Base-by-base conservation (phyloP, 2,113 vertebrate genomes). In the Loxodonta africana region DNA sequence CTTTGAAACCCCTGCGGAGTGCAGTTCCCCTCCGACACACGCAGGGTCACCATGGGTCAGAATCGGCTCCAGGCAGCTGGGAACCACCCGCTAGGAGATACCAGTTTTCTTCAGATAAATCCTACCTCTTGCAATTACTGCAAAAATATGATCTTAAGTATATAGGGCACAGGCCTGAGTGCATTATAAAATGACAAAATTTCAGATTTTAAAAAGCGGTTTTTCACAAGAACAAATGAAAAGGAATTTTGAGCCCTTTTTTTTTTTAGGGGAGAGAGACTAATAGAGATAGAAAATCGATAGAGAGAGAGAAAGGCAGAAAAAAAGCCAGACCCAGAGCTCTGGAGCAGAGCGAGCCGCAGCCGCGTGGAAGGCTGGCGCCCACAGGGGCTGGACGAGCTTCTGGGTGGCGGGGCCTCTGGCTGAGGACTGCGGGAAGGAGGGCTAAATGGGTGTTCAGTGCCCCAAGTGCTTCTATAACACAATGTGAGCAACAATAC, bases 331-430 rank as follows among this genome's bases (percentile, higher is more conserved):
- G 81, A 51, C n/a, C 46, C 67, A 5, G 20, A 28, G 33, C 57
- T 15, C 0, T 0, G 1, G 28, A 10, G 48, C 26, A 2, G 5
- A 67, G 62, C 28, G 33, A 48, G 65, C 5, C 0, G 0, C 28
- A 17, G 25, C n/a, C 8, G 30, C n/a, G 53, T 2, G 63, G 44
- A 4, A 4, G 30, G 17, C 23, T 7, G 4, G 11, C 30, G 1
- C 0, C 0, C 18, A 17, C 14, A 1, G 2, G 5, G 26, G 26
- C 20, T 25, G 2, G 41, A 20, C n/a, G 71, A n/a, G 23, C 12
- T 25, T n/a, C 25, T 0, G 7, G 63, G 37, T 37, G 37, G 17
- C 69, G 6, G 69, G 69, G 23, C 11, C 18, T n/a, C 25, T 0
- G 7, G 63, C 28, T 8, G 46, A 28, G 14, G 44, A 8, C 85